phyloP scores from a whole-genome alignment of 2,797 vertebrate species.

The Enteromius fasciolatus region DNA sequence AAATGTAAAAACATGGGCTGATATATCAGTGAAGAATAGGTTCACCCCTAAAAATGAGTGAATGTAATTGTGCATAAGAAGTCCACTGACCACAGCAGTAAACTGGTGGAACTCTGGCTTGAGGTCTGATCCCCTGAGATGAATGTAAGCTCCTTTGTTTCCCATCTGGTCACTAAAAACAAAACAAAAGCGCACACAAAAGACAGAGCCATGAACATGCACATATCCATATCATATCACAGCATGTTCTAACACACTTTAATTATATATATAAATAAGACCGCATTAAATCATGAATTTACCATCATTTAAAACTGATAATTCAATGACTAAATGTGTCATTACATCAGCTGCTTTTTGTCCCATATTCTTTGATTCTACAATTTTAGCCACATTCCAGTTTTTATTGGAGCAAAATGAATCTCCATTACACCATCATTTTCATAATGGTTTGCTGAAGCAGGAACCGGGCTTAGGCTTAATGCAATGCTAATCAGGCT shows the following conservation, averaged over 20 bases:
- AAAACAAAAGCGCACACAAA: background rate
- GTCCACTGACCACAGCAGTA: conserved; percentile 91
- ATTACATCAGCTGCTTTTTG: background rate
- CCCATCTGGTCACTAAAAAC: conserved; percentile 92
- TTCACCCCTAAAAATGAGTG: background rate
- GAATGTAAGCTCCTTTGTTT: conserved; percentile 95
- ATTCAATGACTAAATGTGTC: background rate
- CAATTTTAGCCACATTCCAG: background rate
- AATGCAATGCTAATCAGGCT: background rate
- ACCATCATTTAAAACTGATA: background rate
- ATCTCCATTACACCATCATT: background rate
- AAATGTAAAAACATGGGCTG: background rate
- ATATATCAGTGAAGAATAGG: background rate
- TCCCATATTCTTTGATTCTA: background rate
- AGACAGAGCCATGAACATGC: background rate
- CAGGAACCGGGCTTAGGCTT: background rate
- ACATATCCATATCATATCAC: background rate
- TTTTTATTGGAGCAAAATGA: background rate
- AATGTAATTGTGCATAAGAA: background rate
- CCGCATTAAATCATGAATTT: background rate
- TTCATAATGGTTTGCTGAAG: background rate
- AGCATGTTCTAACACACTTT: background rate
- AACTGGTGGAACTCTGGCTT: conserved; percentile 96
- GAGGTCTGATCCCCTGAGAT: conserved; percentile 91
- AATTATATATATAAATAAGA: no score